Conservation (phyloP, 2,797 vertebrate species). For the Apogon hyalosoma region DNA sequence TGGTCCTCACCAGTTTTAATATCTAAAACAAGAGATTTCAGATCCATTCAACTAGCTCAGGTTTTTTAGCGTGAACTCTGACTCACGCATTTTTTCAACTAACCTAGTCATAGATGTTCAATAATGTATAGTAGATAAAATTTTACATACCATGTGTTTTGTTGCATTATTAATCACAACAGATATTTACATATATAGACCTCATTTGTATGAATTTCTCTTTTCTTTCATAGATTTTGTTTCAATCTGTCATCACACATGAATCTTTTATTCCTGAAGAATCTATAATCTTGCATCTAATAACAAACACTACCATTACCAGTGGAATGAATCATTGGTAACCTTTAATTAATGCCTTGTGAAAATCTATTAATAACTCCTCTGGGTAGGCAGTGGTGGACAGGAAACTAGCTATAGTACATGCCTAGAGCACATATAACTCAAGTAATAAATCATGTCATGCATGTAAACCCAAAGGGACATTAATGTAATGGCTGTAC, state of each 20-base stretch:
- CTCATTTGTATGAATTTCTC: constrained; percentile 7
- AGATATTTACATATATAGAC: not conserved
- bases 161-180: not conserved
- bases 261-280: not conserved
- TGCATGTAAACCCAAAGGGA: constrained; percentile 40
- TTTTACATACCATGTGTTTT: not conserved
- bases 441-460: constrained; percentile 50
- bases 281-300: constrained; percentile 15
- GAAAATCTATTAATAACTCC: constrained; percentile 35
- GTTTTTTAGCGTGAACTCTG: too few relatives aligned
- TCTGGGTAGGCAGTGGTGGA: not conserved
- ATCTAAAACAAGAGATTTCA: not conserved
- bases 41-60: not conserved
- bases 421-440: constrained; percentile 37
- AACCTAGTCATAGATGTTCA: not conserved
- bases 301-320: constrained; percentile 34
- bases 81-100: not conserved
- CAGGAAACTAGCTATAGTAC: constrained; percentile 11
- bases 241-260: constrained; percentile 10
- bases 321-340: constrained; percentile 43
- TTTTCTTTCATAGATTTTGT: not conserved
- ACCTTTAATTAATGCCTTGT: constrained; percentile 51
- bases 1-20: constrained; percentile 10
- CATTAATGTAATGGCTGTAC: constrained; percentile 37
- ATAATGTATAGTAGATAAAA: constrained; percentile 3